Base-by-base conservation (phyloP, 2,797 vertebrate species). In the Linurgus olivaceus region DNA sequence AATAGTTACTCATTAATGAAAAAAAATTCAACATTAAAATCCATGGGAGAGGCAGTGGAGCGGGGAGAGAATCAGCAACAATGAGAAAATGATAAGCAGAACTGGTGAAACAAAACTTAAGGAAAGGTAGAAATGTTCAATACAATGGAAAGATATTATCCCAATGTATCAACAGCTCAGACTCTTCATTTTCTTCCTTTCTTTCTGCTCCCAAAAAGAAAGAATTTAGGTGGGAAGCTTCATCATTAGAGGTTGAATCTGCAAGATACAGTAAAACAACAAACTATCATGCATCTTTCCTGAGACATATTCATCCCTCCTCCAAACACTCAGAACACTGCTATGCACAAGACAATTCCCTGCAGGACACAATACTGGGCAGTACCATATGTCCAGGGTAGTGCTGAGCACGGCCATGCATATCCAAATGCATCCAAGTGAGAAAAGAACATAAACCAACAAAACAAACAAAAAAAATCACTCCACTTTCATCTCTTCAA, bases 191-290 rank as follows among this genome's bases (percentile, higher is more conserved):
- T 97, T 98, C 97, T 98, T 98, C 97, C 96, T 97, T 98, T 96
- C 94, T 98, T 97, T 97, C 97, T 97, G 96, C 96, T 98, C 95
- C 97, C 96, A 94, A 97, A 98, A 98, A 97, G 95, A 98, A 98
- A 98, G 96, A 98, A 97, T 96, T 97, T 98, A 98, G 97, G 96
- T 97, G 97, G 96, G 97, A 98, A 98, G 95, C 96, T 96, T 98
- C 97, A 97, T 97, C 97, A 97, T 97, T 97, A 98, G 96, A 97
- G 83, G 97, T 97, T 97, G 97, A 92, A 98, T 97, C 97, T 97
- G 97, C 96, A 97, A 98, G 97, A 98, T 98, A 98, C 70, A 98
- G 97, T 97, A 97, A 97, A 98, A 97, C 97, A 98, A 97, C 97
- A 98, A 95, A 95, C 97, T 97, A 97, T 97, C 96, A 98, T 97